phyloP scores from a whole-genome alignment of 2,797 vertebrate species.

The Echiichthys vipera region DNA sequence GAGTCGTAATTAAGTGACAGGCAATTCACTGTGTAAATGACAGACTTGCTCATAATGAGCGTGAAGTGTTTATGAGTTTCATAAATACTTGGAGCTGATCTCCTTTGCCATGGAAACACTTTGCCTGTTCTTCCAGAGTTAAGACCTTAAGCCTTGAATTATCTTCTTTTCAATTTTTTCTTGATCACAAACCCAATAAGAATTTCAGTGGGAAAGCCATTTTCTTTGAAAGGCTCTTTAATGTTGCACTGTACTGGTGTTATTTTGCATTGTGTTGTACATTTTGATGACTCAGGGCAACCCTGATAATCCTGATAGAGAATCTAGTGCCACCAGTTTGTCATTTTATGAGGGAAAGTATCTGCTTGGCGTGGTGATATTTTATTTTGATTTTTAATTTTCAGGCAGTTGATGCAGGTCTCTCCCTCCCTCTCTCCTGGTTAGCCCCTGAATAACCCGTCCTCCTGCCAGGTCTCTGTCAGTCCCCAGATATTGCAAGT shows the following conservation, averaged over 20 bases:
- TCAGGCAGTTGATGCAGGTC: constrained; percentile 10
- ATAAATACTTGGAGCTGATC: constrained; percentile 29
- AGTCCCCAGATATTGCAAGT: constrained; percentile 64
- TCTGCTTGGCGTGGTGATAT: too few relatives aligned
- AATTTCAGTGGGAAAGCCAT: not conserved
- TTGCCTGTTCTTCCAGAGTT: constrained; percentile 10
- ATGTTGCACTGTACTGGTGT: not conserved
- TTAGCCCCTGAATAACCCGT: constrained; percentile 32
- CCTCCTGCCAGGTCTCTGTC: constrained; percentile 53
- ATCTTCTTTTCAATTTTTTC: constrained; percentile 11
- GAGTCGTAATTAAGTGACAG: constrained; percentile 60
- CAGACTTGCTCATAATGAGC: constrained; percentile 59
- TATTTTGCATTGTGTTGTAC: too few relatives aligned
- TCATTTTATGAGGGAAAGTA: too few relatives aligned
- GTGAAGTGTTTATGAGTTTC: constrained; percentile 45
- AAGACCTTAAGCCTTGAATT: constrained; percentile 18
- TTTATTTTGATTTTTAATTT: too few relatives aligned
- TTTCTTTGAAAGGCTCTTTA: not conserved
- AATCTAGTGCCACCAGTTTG: too few relatives aligned
- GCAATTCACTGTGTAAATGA: constrained; percentile 61
- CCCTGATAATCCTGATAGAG: too few relatives aligned
- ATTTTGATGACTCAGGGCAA: too few relatives aligned
- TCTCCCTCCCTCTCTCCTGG: not conserved
- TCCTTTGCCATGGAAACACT: constrained; percentile 19
- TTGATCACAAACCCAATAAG: not conserved